phyloP scores from a whole-genome alignment of 2,797 vertebrate species.

The Okamejei kenojei region DNA sequence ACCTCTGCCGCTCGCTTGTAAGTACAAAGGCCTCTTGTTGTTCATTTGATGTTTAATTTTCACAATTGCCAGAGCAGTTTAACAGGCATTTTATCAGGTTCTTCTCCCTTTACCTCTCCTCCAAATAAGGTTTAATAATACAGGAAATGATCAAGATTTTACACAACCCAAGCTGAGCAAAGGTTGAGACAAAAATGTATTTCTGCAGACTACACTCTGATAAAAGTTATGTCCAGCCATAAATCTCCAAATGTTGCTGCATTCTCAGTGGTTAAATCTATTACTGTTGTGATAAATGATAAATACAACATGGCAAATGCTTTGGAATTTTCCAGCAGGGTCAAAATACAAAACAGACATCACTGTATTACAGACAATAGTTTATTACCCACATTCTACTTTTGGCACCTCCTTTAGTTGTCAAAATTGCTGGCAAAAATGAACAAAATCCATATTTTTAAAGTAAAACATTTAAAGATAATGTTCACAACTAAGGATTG shows the following conservation, averaged over 20 bases:
- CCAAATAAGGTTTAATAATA: constrained; percentile 15
- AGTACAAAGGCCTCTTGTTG: constrained; percentile 32
- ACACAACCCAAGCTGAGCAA: constrained; percentile 6
- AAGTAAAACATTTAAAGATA: constrained; percentile 37
- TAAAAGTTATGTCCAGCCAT: not conserved
- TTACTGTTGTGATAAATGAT: constrained; percentile 32
- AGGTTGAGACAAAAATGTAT: not conserved
- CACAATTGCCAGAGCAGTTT: constrained; percentile 25
- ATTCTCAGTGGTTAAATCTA: constrained; percentile 36
- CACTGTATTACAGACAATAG: constrained; percentile 36
- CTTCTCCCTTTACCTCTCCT: not conserved
- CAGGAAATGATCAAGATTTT: constrained; percentile 25
- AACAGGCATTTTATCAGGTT: not conserved
- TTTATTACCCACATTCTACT: constrained; percentile 38
- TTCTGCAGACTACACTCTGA: not conserved
- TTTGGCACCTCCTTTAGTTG: constrained; percentile 38
- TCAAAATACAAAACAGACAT: constrained; percentile 38
- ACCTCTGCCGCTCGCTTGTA: constrained; percentile 6
- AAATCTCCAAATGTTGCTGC: constrained; percentile 23
- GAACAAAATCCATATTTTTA: constrained; percentile 37
- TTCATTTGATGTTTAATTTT: constrained; percentile 31
- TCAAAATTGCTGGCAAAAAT: constrained; percentile 31
- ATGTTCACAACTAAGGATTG: constrained; percentile 31
- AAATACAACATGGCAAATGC: constrained; percentile 32
- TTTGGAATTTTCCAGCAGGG: constrained; percentile 33